Conservation (phyloP, 2,888 invertebrate genomes). For the Ophion ellenae region DNA sequence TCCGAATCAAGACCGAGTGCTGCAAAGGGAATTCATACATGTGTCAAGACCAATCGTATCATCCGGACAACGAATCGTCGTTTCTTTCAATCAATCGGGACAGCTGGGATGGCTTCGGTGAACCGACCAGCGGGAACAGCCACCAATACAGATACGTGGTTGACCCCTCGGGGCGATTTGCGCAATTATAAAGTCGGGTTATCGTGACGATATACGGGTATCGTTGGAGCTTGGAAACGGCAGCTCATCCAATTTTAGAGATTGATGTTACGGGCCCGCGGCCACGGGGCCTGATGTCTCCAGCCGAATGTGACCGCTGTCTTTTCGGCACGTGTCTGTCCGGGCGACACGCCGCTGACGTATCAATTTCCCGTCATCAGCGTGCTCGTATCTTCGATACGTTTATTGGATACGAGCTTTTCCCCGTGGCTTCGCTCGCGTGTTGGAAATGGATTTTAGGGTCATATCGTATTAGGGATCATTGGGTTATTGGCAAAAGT, state of each 20-base stretch:
- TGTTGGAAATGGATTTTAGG: background rate
- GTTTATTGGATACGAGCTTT: background rate
- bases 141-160: constrained; percentile 2
- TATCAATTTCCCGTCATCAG: too few relatives aligned
- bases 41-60: background rate
- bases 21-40: background rate
- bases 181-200: constrained; percentile 10
- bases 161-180: constrained; percentile 3
- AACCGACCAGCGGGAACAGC: background rate
- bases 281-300: background rate
- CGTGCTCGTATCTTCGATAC: background rate
- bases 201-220: constrained; percentile 7
- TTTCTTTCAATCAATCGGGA: constrained; percentile 36
- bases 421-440: background rate
- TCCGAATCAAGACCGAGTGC: too few relatives aligned
- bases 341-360: background rate
- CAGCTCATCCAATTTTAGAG: constrained; percentile 34
- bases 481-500: too few relatives aligned
- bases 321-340: background rate
- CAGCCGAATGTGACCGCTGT: background rate
- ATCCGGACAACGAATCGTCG: background rate
- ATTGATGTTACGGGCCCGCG: constrained; percentile 2
- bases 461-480: background rate
- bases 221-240: constrained; percentile 2
- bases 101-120: constrained; percentile 4